Conservation (phyloP, 2,797 vertebrate species). For the Poeciliopsis turneri region DNA sequence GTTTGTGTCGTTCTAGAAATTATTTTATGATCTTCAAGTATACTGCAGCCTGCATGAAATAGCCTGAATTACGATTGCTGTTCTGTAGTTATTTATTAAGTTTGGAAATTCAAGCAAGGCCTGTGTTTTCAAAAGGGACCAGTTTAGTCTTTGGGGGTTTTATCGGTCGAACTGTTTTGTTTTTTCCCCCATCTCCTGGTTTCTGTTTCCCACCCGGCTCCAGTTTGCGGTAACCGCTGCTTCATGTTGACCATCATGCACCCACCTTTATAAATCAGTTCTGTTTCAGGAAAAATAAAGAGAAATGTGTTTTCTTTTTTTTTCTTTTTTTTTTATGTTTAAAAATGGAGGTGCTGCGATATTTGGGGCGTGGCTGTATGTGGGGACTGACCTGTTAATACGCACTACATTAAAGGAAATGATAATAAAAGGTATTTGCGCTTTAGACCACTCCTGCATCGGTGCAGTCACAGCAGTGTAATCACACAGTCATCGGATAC, state of each 20-base stretch:
- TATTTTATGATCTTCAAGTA: constrained; percentile 65
- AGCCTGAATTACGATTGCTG: constrained; percentile 50
- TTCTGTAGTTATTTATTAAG: constrained; percentile 28
- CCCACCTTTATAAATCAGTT: constrained; percentile 22
- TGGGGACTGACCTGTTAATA: constrained; percentile 63
- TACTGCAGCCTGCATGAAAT: constrained; percentile 69
- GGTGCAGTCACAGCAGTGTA: constrained; percentile 58
- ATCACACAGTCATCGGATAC: constrained; percentile 69
- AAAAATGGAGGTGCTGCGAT: constrained; percentile 28
- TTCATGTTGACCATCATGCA: constrained; percentile 43
- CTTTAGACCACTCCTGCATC: constrained; percentile 60
- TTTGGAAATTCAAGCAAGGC: constrained; percentile 42
- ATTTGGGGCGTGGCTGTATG: constrained; percentile 34
- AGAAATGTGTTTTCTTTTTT: neutral
- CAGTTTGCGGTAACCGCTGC: constrained; percentile 49
- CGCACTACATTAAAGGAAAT: constrained; percentile 60
- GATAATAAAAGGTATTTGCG: constrained; percentile 34
- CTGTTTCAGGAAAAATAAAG: constrained; percentile 23
- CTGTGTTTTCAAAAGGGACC: constrained; percentile 67
- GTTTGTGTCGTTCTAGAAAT: constrained; percentile 40
- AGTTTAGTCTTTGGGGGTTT: constrained; percentile 47
- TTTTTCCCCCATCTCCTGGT: constrained; percentile 25
- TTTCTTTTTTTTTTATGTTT: constrained; percentile 21
- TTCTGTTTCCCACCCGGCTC: constrained; percentile 33
- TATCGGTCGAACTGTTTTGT: constrained; percentile 47